Conservation (phyloP, 1,140 invertebrate genomes). For the Gryllus bimaculatus region DNA sequence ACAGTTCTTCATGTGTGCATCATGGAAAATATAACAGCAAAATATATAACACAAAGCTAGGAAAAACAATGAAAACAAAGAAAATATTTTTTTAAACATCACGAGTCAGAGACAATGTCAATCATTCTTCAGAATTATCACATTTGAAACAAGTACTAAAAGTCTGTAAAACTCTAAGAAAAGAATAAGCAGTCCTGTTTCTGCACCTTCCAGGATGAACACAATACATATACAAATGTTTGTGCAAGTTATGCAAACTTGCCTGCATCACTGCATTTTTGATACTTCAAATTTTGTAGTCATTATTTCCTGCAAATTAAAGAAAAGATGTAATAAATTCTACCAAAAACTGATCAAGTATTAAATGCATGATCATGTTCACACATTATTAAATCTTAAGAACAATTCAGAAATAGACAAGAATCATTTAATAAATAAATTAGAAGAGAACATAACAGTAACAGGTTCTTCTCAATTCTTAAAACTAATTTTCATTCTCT, state of each 20-base stretch:
- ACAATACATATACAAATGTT: not conserved
- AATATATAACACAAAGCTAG: too few species aligned
- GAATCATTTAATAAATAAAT: not conserved
- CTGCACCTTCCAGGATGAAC: not conserved
- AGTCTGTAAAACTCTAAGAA: not conserved
- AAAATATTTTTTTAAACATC: too few species aligned
- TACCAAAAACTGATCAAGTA: constrained; percentile 13
- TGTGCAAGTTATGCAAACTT: not conserved
- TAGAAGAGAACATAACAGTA: not conserved
- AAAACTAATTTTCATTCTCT: too few species aligned
- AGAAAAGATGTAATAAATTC: constrained; percentile 8
- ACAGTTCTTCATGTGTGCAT: too few species aligned
- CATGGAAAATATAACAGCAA: too few species aligned
- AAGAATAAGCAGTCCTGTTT: not conserved
- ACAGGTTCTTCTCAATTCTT: constrained; percentile 7
- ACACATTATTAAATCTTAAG: not conserved
- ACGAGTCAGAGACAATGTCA: too few species aligned
- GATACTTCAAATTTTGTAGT: constrained; percentile 83
- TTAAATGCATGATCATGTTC: not conserved
- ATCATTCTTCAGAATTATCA: not conserved
- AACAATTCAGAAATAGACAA: not conserved
- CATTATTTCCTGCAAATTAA: constrained; percentile 54
- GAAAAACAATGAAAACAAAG: too few species aligned
- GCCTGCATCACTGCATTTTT: constrained; percentile 66
- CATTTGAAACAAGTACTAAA: not conserved